A percentile compares a stretch with the other conserved stretches of the same genome.
These are phyloP conservation scores for Seriola aureovittata DNA, from an alignment of 2,113 vertebrate species.

Conservation along the genomic window DNA sequence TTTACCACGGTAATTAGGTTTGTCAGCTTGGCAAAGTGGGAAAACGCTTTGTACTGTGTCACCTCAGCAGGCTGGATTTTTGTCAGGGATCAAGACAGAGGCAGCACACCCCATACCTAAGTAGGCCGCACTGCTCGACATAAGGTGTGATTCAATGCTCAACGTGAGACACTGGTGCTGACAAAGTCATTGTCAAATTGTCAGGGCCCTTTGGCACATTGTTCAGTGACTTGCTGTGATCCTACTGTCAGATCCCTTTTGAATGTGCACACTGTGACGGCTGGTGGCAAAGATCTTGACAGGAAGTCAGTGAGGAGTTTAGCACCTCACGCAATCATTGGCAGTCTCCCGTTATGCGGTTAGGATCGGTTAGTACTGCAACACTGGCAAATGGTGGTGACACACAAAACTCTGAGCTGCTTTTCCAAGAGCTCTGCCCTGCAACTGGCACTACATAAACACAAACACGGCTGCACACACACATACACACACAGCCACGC, in stretches of 20 bases:
- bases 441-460: constrained; percentile 53
- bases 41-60: constrained; percentile 79
- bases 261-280: constrained; percentile 14
- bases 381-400: constrained; percentile 28
- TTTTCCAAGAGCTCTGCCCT: constrained; percentile 23
- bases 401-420: constrained; percentile 22
- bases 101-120: constrained; percentile 54
- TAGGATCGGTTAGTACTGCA: constrained; percentile 22
- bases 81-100: constrained; percentile 77
- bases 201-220: constrained; percentile 72
- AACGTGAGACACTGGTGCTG: constrained; percentile 53
- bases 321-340: constrained; percentile 50
- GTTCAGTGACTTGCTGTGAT: constrained; percentile 59
- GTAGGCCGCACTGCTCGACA: constrained; percentile 51
- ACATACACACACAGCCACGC: constrained; percentile 62
- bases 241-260: constrained; percentile 48
- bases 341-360: constrained; percentile 29
- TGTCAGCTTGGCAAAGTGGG: constrained; percentile 76
- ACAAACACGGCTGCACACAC: constrained; percentile 38
- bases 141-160: constrained; percentile 68
- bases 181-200: constrained; percentile 76
- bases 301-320: constrained; percentile 53
- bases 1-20: constrained; percentile 71
- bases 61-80: constrained; percentile 71
- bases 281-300: constrained; percentile 64